Evolutionary conservation across 2,797 vertebrate genomes (phyloP).

Genomic region (Orestias chungarensis): DNA sequence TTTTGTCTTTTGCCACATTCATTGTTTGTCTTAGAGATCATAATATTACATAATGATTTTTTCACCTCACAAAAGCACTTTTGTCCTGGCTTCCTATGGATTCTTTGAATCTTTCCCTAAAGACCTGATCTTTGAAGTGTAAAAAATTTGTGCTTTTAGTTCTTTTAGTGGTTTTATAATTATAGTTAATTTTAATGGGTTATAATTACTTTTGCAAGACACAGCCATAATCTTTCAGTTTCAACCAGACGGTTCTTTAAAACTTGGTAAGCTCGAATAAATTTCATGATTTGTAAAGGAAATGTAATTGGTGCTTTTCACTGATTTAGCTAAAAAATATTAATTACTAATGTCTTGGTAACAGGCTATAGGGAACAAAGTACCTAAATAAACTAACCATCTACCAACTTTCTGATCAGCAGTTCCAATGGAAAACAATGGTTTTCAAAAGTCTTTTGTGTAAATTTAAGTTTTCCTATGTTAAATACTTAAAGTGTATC

Average conservation of each 20-base stretch:
- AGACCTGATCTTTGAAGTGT: neutral
- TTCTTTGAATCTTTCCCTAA: neutral
- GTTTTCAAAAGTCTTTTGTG: neutral
- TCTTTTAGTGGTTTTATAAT: too few species aligned
- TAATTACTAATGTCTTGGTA: neutral
- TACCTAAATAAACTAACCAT: neutral
- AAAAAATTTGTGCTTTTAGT: neutral
- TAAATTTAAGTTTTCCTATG: constrained; percentile 4
- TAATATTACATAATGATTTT: neutral
- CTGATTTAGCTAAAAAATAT: neutral
- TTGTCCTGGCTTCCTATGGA: neutral
- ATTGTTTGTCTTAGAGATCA: neutral
- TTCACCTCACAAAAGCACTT: neutral
- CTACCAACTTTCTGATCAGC: neutral
- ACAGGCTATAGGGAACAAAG: neutral
- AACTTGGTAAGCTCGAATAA: neutral
- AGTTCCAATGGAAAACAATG: neutral
- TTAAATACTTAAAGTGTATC: constrained; percentile 5
- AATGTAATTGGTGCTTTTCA: neutral
- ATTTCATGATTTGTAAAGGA: neutral
- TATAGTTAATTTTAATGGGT: neutral
- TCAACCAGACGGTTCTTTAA: neutral
- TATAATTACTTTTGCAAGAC: neutral
- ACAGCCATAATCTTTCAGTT: neutral
- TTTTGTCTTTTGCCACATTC: neutral